Base-by-base conservation (phyloP, 2,888 invertebrate genomes). In the Allophyes oxyacanthae region DNA sequence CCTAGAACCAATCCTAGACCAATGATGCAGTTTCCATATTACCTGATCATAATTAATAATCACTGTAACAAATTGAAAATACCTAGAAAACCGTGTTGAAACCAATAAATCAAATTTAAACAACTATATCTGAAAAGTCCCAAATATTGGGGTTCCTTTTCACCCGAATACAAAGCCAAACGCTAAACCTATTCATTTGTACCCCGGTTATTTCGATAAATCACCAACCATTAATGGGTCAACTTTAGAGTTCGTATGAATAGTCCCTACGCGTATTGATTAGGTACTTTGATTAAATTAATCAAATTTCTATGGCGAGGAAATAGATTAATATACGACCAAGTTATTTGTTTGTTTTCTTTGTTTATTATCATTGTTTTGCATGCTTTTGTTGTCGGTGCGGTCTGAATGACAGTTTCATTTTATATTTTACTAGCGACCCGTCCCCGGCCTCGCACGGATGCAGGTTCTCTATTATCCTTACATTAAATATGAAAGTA, bases 171-270 rank as follows among this genome's bases (percentile, higher is more conserved):
- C 51, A 53, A 59, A 64, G 51, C 57, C 50, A 51, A 42, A 60
- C 51, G 53, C 44, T 43, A 15, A 20, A 42, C 40, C 71, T 74
- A 71, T 75, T 75, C 71, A 76, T 60, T 51, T 56, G 33, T 38
- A 44, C 52, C 69, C 70, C 53, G 60, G 68, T 69, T 77, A 72
- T 79, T 80, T 79, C 82, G 78, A 85, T 86, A 86, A 86, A 86
- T 87, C 79, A 80, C 76, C 52, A 64, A 57, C 66, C 65, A 59
- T 64, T 73, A 64, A 85, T 80, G 63, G 74, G 75, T 74, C 72
- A 71, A 67, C 72, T 82, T 84, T 74, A 63, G 70, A 79, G 66
- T 73, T 72, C 70, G 63, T 74, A 78, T 83, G 78, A 84, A 84
- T 81, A 74, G 54, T 14, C 11, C 32, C 46, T 50, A 41, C 42